Conservation (phyloP, 2,797 vertebrate species). For the Chrosomus eos region DNA sequence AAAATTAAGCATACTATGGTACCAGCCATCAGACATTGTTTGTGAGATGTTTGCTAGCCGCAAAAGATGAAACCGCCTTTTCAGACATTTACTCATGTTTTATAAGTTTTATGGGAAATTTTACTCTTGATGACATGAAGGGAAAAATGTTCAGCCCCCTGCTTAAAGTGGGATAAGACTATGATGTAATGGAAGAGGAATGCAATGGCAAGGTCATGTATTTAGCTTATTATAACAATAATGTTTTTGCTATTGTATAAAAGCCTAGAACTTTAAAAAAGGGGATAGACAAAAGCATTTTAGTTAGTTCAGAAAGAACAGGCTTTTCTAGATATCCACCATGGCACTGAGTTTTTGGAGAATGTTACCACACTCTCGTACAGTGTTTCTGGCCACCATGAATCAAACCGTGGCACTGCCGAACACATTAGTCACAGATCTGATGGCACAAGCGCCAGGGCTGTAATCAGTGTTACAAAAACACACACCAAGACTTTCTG, state of each 20-base stretch:
- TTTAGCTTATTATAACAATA: neutral
- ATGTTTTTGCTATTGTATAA: neutral
- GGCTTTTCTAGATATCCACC: neutral
- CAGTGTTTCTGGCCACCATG: neutral
- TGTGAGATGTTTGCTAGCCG: neutral
- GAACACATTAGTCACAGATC: constrained; percentile 29
- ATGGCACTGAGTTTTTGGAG: neutral
- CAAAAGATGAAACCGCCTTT: neutral
- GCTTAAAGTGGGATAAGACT: constrained; percentile 9
- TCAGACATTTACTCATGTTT: neutral
- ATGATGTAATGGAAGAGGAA: constrained; percentile 45
- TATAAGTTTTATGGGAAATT: constrained; percentile 4
- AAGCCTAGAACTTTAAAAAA: neutral
- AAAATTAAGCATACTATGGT: neutral
- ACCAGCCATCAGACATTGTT: neutral
- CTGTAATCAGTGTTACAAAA: constrained; percentile 34
- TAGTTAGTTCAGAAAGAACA: neutral
- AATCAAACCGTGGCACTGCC: neutral
- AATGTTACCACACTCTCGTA: neutral
- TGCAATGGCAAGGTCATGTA: constrained; percentile 42
- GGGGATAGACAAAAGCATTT: neutral
- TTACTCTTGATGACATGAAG: neutral
- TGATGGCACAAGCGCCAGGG: constrained; percentile 28
- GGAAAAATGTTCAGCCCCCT: neutral
- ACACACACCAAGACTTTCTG: constrained; percentile 31